Conservation (phyloP, 2,113 vertebrate genomes). For the Cryptotis parvus region DNA sequence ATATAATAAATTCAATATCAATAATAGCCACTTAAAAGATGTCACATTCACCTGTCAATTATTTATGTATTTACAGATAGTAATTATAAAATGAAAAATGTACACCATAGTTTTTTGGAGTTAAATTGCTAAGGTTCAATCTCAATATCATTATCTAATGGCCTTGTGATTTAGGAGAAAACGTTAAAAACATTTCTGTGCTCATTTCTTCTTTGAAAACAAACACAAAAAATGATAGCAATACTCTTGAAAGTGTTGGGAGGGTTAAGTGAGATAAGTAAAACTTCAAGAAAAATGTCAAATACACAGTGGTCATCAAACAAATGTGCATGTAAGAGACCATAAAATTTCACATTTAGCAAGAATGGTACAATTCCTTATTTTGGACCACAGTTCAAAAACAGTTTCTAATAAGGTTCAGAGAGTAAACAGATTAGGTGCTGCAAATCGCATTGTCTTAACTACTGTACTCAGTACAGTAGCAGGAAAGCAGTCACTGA, state of each 20-base stretch:
- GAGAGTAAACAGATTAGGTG: neutral
- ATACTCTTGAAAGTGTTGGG: neutral
- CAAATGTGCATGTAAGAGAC: neutral
- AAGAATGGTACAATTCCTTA: neutral
- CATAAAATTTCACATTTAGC: neutral
- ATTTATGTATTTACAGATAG: neutral
- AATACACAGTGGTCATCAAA: neutral
- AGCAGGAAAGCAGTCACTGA: neutral
- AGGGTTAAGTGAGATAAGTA: neutral
- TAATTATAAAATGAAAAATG: neutral
- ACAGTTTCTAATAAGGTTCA: neutral
- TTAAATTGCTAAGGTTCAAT: neutral
- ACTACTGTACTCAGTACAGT: neutral
- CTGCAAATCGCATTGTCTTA: neutral
- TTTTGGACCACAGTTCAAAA: neutral
- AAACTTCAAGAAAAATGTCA: neutral
- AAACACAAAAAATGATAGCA: neutral
- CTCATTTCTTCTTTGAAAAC: conserved; percentile 36
- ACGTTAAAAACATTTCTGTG: neutral
- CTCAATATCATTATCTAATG: neutral
- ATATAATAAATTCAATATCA: conserved; percentile 15
- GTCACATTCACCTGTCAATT: neutral
- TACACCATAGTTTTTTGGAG: neutral
- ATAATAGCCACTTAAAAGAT: neutral
- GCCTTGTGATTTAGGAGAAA: neutral